Conservation (phyloP, 2,888 invertebrate species). For the Sinotaia quadrata region DNA sequence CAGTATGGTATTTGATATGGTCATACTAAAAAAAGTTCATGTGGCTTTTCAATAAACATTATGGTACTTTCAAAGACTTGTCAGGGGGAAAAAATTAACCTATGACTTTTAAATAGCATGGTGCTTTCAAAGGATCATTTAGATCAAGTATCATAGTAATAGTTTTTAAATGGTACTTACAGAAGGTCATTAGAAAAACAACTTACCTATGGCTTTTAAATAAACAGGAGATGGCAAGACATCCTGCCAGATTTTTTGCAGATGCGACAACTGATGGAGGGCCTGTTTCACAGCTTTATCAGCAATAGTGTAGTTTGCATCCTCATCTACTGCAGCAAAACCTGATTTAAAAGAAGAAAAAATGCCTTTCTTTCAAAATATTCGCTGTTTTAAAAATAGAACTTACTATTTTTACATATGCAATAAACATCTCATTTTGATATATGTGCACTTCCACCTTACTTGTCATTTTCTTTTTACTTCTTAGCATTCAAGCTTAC, state of each 20-base stretch:
- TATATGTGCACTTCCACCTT: not conserved
- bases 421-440: not conserved
- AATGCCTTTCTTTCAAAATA: not conserved
- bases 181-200: not conserved
- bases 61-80: not conserved
- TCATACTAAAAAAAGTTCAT: not conserved
- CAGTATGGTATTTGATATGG: too few species aligned
- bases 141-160: too few species aligned
- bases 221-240: slow-evolving; percentile 86
- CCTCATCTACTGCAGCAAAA: slow-evolving; percentile 66
- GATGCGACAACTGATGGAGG: slow-evolving; percentile 84
- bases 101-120: not conserved
- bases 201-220: slow-evolving; percentile 78
- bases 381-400: not conserved
- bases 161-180: not conserved
- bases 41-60: not conserved
- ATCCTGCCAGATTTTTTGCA: slow-evolving; percentile 90
- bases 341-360: slow-evolving; percentile 51
- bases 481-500: too few species aligned
- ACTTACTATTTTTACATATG: not conserved
- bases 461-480: too few species aligned
- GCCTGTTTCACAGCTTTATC: slow-evolving; percentile 81
- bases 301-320: slow-evolving; percentile 54
- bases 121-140: not conserved
- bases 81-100: not conserved